Conservation (phyloP, 2,888 invertebrate species). For the Cantharis flavilabris region DNA sequence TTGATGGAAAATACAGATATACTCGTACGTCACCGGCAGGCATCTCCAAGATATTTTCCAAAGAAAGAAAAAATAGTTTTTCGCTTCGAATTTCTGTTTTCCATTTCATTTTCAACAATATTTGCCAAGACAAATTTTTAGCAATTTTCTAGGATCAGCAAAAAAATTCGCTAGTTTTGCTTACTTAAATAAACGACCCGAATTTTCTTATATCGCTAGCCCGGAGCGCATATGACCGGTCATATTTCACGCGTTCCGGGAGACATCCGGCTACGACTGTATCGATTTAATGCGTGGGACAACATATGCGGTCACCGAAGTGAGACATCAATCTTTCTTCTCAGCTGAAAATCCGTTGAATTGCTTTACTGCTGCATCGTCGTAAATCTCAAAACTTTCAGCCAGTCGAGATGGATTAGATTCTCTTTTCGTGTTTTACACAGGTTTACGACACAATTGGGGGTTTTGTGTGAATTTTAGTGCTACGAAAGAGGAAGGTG, state of each 20-base stretch:
- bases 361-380: conserved; percentile 44
- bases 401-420: conserved; percentile 50
- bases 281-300: conserved; percentile 41
- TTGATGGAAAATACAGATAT: neutral
- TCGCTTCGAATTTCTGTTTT: conserved; percentile 15
- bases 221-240: conserved; percentile 33
- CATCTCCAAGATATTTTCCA: neutral
- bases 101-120: conserved; percentile 6
- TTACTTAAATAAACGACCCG: conserved; percentile 35
- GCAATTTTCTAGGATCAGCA: conserved; percentile 26
- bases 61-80: neutral
- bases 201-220: conserved; percentile 33
- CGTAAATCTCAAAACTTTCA: conserved; percentile 47
- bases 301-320: conserved; percentile 48
- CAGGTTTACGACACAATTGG: conserved; percentile 49
- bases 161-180: conserved; percentile 28
- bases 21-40: neutral
- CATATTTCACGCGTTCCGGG: conserved; percentile 39
- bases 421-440: conserved; percentile 49
- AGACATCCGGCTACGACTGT: conserved; percentile 38
- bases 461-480: conserved; percentile 38
- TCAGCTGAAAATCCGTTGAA: conserved; percentile 36
- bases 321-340: conserved; percentile 50
- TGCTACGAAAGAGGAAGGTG: conserved; percentile 16
- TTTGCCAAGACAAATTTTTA: conserved; percentile 22